Percentiles rank a stretch among this genome's conserved stretches.
Evolutionary conservation across 2,888 invertebrate species (phyloP).

Genomic region (Hypselothyrea guttata): DNA sequence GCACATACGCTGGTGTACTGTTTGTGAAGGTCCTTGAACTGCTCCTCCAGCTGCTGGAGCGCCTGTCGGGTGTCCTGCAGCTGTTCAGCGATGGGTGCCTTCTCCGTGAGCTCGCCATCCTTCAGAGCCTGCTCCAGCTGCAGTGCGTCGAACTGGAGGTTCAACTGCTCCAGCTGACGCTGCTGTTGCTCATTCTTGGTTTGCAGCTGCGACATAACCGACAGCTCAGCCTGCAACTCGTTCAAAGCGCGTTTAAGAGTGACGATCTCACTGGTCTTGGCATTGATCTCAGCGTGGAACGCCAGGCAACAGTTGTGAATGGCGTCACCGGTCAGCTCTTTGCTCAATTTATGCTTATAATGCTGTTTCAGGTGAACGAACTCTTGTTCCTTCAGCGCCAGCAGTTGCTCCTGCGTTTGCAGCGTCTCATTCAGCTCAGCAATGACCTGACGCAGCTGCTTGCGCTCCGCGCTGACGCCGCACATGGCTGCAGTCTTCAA

Average conservation of each 20-base stretch:
- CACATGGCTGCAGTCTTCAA: conserved; percentile 46
- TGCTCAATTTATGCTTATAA: conserved; percentile 60
- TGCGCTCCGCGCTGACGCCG: conserved; percentile 52
- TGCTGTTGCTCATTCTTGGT: conserved; percentile 68
- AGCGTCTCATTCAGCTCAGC: conserved; percentile 62
- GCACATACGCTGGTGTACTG: conserved; percentile 64
- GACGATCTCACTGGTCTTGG: conserved; percentile 71
- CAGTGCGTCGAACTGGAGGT: conserved; percentile 57
- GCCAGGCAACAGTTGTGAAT: conserved; percentile 73
- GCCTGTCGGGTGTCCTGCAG: conserved; percentile 36
- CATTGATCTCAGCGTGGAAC: conserved; percentile 69
- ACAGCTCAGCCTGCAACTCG: conserved; percentile 65
- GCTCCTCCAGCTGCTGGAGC: conserved; percentile 44
- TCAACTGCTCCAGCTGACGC: conserved; percentile 65
- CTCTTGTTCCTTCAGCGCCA: conserved; percentile 67
- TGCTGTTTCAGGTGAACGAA: conserved; percentile 62
- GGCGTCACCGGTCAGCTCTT: conserved; percentile 65
- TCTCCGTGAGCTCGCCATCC: conserved; percentile 57
- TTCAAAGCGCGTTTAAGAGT: conserved; percentile 61
- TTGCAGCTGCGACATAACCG: conserved; percentile 58
- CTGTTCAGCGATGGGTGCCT: conserved; percentile 21
- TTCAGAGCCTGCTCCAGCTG: conserved; percentile 63
- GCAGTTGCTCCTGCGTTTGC: conserved; percentile 55
- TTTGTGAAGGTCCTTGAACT: conserved; percentile 56
- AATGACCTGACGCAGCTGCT: conserved; percentile 65